Conservation (phyloP, 2,113 vertebrate species). For the Zeus faber region DNA sequence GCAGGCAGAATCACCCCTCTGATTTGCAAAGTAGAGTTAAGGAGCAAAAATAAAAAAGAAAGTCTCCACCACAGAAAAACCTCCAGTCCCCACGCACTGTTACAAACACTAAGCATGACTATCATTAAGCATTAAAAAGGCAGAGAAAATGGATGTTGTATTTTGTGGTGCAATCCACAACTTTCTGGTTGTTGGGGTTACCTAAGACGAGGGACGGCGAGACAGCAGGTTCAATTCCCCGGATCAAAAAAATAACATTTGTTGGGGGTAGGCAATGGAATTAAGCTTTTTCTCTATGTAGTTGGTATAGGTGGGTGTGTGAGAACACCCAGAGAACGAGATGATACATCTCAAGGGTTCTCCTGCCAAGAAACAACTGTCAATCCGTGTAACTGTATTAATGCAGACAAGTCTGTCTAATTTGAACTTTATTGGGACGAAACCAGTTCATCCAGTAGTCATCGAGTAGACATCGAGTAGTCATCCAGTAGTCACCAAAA, state of each 20-base stretch:
- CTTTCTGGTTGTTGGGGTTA: not conserved
- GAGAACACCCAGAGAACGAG: too few relatives aligned
- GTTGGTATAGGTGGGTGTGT: too few relatives aligned
- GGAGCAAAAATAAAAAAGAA: not conserved
- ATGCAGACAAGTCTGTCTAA: too few relatives aligned
- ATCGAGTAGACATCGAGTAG: too few relatives aligned
- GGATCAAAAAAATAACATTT: not conserved
- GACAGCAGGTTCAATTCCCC: constrained; percentile 10
- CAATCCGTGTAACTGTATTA: too few relatives aligned
- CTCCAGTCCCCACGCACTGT: not conserved
- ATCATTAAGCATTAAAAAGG: constrained; percentile 65
- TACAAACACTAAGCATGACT: constrained; percentile 60
- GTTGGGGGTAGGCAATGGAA: not conserved
- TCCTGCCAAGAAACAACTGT: too few relatives aligned
- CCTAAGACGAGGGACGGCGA: not conserved
- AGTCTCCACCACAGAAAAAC: too few relatives aligned
- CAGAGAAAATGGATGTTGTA: constrained; percentile 77
- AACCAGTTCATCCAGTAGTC: too few relatives aligned
- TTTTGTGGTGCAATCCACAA: constrained; percentile 59
- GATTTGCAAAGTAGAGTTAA: constrained; percentile 62
- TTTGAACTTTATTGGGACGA: too few relatives aligned
- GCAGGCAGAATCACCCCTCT: constrained; percentile 61
- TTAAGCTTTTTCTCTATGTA: too few relatives aligned
- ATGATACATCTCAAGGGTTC: too few relatives aligned
- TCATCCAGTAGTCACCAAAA: too few relatives aligned